A percentile compares a stretch with the other conserved stretches of the same genome.
Conservation (phyloP, 2,888 invertebrate species). For the Standfussiana lucernea region DNA sequence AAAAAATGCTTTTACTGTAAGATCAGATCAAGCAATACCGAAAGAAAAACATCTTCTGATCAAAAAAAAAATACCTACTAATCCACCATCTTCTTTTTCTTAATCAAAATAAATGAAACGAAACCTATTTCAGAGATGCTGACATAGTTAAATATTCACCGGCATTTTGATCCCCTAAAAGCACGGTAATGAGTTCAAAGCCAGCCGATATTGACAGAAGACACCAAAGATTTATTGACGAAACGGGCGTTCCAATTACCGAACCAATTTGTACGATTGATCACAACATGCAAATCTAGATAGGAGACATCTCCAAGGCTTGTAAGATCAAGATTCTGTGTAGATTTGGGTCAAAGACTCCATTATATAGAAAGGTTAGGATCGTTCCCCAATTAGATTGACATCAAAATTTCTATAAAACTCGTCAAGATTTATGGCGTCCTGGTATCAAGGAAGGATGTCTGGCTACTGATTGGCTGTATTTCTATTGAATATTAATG, state of each 20-base stretch:
- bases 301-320: constrained; percentile 8
- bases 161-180: not conserved
- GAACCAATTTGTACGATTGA: constrained; percentile 32
- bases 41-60: not conserved
- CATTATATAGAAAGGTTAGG: constrained; percentile 14
- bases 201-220: not conserved
- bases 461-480: constrained; percentile 26
- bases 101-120: not conserved
- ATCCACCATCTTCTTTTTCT: not conserved
- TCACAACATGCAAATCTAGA: constrained; percentile 43
- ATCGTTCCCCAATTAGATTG: constrained; percentile 5
- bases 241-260: constrained; percentile 30
- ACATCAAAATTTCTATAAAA: constrained; percentile 19
- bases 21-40: not conserved
- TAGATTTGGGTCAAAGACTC: constrained; percentile 28
- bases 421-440: not conserved
- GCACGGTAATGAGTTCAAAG: not conserved
- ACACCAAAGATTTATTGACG: constrained; percentile 14
- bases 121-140: not conserved
- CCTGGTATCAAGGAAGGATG: not conserved
- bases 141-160: not conserved
- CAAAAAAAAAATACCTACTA: too few species aligned
- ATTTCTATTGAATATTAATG: not conserved
- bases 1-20: not conserved
- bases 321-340: constrained; percentile 9